Conservation (phyloP, 2,888 invertebrate species). For the Tetropium fuscum region DNA sequence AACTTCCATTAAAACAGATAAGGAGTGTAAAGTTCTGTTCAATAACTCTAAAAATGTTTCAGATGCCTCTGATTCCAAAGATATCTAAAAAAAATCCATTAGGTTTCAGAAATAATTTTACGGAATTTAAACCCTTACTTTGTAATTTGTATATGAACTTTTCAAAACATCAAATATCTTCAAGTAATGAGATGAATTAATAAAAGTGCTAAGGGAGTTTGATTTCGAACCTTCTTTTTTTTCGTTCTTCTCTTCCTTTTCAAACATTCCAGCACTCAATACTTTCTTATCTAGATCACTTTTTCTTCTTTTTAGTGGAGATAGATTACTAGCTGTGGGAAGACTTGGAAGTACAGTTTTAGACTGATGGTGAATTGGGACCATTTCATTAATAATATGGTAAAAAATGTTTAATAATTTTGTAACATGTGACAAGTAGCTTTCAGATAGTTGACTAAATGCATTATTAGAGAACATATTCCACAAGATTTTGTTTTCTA, state of each 20-base stretch:
- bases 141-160: conserved; percentile 88
- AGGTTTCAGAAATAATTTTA: background rate
- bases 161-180: conserved; percentile 85
- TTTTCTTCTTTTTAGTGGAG: conserved; percentile 66
- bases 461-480: conserved; percentile 63
- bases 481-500: conserved; percentile 54
- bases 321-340: conserved; percentile 64
- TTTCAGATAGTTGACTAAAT: conserved; percentile 72
- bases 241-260: conserved; percentile 59
- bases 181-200: conserved; percentile 82
- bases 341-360: conserved; percentile 72
- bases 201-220: conserved; percentile 73
- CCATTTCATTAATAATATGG: conserved; percentile 80
- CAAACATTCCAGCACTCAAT: conserved; percentile 41
- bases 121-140: too few relatives aligned
- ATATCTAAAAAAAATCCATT: conserved; percentile 70
- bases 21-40: conserved; percentile 72
- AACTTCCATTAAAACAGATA: conserved; percentile 79
- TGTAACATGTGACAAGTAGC: conserved; percentile 75
- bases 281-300: conserved; percentile 61
- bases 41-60: conserved; percentile 79
- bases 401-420: conserved; percentile 81
- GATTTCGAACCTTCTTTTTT: conserved; percentile 54
- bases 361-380: conserved; percentile 67
- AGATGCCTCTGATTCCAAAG: conserved; percentile 81